These are phyloP conservation scores for Temnothorax ravouxi DNA, from an alignment of 2,888 invertebrate genomes.

Conservation along the genomic window DNA sequence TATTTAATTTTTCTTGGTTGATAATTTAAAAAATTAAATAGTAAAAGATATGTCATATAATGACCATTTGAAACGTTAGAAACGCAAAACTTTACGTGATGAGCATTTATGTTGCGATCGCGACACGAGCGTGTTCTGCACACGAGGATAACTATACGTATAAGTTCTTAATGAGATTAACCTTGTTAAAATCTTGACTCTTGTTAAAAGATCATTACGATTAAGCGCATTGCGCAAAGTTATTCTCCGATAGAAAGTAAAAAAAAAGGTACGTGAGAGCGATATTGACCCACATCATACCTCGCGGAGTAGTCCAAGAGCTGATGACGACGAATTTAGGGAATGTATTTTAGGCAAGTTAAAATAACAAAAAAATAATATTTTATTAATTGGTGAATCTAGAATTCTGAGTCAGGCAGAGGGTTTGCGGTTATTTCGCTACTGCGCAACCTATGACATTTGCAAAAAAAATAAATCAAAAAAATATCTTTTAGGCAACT, in stretches of 20 bases:
- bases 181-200: constrained; percentile 13
- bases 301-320: no score
- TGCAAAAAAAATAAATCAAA: no score
- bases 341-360: no score
- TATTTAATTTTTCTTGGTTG: not conserved
- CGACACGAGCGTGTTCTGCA: not conserved
- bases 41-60: not conserved
- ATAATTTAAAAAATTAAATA: not conserved
- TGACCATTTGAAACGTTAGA: not conserved
- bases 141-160: not conserved
- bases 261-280: not conserved
- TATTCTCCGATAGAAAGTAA: constrained; percentile 20
- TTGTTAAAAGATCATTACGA: constrained; percentile 25
- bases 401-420: no score
- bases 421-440: no score
- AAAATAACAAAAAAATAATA: no score
- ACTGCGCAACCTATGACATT: no score
- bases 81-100: not conserved
- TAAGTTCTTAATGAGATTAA: constrained; percentile 35
- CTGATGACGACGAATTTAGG: no score
- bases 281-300: constrained; percentile 44
- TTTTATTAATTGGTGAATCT: no score
- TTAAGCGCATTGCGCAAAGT: constrained; percentile 40
- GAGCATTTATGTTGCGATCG: not conserved
- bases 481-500: no score